Conservation (phyloP, 2,888 invertebrate genomes). For the Ormyrus thymus region DNA sequence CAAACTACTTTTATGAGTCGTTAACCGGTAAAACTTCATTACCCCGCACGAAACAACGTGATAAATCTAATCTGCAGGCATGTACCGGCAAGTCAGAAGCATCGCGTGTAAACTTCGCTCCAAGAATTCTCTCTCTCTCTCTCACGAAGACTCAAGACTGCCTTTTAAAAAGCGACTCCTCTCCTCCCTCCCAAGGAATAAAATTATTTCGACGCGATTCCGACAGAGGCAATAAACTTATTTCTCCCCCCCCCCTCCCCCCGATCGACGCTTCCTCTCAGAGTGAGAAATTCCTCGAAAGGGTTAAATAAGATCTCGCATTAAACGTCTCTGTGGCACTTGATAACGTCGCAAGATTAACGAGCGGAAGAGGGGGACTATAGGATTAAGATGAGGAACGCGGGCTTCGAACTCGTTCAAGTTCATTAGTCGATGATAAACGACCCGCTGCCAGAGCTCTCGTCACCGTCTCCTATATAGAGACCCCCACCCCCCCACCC, state of each 20-base stretch:
- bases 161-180: not conserved
- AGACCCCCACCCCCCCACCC: not conserved
- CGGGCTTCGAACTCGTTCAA: constrained; percentile 48
- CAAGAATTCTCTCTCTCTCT: not conserved
- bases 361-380: constrained; percentile 22
- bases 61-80: constrained; percentile 62
- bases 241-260: not conserved
- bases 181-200: not conserved
- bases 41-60: constrained; percentile 59
- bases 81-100: not conserved
- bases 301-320: constrained; percentile 7
- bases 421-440: constrained; percentile 55
- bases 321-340: constrained; percentile 14
- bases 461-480: constrained; percentile 16
- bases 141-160: not conserved
- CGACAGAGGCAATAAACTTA: not conserved
- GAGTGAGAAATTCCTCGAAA: not conserved
- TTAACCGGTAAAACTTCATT: constrained; percentile 60
- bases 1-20: constrained; percentile 62
- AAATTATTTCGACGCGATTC: not conserved
- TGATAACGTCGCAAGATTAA: constrained; percentile 44
- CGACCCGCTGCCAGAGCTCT: constrained; percentile 18
- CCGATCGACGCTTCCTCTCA: too few species aligned
- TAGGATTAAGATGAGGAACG: constrained; percentile 41
- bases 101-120: constrained; percentile 32